Conservation (phyloP, 2,888 invertebrate genomes). For the Cataglyphis altisquamis region DNA sequence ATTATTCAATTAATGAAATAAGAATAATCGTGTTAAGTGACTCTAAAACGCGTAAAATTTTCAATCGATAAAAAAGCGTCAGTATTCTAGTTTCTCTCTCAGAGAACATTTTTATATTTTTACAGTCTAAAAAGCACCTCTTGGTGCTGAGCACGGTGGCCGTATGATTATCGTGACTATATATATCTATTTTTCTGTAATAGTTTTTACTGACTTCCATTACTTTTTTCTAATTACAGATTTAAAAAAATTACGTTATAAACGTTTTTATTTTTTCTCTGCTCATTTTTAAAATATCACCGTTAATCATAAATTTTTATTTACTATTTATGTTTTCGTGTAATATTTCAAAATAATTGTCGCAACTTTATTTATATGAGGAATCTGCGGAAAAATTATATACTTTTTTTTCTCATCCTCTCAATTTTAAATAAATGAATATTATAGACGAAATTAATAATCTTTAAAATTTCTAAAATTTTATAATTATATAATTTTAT, state of each 20-base stretch:
- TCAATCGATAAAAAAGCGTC: conserved; percentile 13
- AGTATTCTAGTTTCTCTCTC: background rate
- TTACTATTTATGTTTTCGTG: background rate
- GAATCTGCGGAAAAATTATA: background rate
- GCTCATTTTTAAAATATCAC: background rate
- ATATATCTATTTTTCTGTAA: background rate
- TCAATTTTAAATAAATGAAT: background rate
- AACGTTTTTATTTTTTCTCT: background rate
- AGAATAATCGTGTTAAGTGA: background rate
- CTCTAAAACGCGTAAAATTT: background rate
- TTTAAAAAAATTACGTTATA: conserved; percentile 16
- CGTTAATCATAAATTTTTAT: background rate
- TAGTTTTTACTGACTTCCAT: background rate
- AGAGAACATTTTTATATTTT: conserved; percentile 18
- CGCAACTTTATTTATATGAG: background rate
- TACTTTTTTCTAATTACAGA: conserved; percentile 30
- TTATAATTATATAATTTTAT: background rate
- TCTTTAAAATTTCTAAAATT: background rate
- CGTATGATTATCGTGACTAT: conserved; percentile 19
- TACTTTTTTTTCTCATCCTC: background rate
- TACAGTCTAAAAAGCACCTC: background rate
- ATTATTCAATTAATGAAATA: conserved; percentile 27
- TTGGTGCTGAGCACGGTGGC: background rate
- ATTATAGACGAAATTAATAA: too few relatives aligned
- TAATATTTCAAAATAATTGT: background rate